Evolutionary conservation across 2,888 invertebrate species (phyloP), one percentile per base, ranked within the genome.

Genomic region (Trissolcus japonicus): DNA sequence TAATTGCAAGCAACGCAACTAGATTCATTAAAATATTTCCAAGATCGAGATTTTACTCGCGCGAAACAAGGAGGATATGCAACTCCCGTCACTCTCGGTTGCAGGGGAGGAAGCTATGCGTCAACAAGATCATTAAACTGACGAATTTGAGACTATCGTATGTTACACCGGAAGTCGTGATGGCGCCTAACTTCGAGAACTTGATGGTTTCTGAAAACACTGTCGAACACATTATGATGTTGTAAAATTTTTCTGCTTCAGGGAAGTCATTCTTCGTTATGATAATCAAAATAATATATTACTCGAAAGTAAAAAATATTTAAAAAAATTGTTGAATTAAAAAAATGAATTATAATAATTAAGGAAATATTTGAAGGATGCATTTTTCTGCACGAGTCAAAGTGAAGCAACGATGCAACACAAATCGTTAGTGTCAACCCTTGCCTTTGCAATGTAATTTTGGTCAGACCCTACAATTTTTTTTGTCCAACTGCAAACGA

Each of bases 81-180:
- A 35, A 35, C 79, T 80, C 76, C 80, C 73, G 72, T 82, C 80
- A 71, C 76, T 65, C 77, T 68, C 62, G 53, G 48, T 67, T 68
- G 51, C 78, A 67, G 65, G 43, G 81, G 76, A 86, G 85, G 87
- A 87, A 88, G 84, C 84, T 79, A 78, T 84, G 85, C 86, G 88
- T 88, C 88, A 86, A 84, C 85, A 81, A 88, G 88, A 86, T 88
- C 88, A 87, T 88, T 88, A 88, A 80, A 83, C 80, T 88, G 88
- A 88, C 86, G 88, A 82, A 86, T 85, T 80, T 78, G 80, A 69
- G 73, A 69, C 62, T 65, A 65, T 73, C 51, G 59, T 60, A 35
- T 35, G 46, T 19, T 53, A 74, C 80, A 74, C 71, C 78, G 80
- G 80, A 80, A 78, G 76, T 78, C 76, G 56, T 73, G 66, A 66